A percentile compares a stretch with the other conserved stretches of the same genome.
phyloP scores from a whole-genome alignment of 2,888 invertebrate genomes.

The Andrena dorsata region DNA sequence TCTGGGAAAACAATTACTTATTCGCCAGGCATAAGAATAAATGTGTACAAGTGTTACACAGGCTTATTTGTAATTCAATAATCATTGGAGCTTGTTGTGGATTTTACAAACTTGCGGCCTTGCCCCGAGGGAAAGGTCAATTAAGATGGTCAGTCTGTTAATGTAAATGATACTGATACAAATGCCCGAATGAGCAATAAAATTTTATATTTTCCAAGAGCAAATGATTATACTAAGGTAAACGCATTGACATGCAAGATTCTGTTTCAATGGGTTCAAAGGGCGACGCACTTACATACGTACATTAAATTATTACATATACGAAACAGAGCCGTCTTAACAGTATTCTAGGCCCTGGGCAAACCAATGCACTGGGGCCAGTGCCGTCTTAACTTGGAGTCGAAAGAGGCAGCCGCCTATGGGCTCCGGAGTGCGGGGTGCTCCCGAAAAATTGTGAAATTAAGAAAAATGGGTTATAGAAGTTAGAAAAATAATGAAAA shows the following conservation, averaged over 20 bases:
- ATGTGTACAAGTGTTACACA: background rate
- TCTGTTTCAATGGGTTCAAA: no score
- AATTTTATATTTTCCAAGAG: background rate
- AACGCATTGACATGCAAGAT: background rate
- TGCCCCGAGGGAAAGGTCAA: background rate
- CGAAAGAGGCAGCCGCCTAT: no score
- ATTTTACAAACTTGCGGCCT: background rate
- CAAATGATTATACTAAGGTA: background rate
- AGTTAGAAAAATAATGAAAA: no score
- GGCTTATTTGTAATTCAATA: background rate
- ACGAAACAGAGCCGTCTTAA: no score
- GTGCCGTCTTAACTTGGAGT: no score
- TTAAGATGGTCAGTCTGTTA: background rate
- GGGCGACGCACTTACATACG: no score
- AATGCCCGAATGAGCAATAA: background rate
- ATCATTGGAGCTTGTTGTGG: background rate
- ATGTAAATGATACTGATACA: background rate
- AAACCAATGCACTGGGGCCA: no score
- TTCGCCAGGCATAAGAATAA: background rate
- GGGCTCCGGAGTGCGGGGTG: no score
- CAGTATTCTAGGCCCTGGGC: no score
- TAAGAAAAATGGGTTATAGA: no score
- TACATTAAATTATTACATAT: no score
- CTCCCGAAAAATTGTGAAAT: no score
- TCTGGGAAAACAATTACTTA: background rate